Evolutionary conservation across 92 coral and sea anemone genomes (phyloP).

Genomic region (Isaurus tuberculatus): DNA sequence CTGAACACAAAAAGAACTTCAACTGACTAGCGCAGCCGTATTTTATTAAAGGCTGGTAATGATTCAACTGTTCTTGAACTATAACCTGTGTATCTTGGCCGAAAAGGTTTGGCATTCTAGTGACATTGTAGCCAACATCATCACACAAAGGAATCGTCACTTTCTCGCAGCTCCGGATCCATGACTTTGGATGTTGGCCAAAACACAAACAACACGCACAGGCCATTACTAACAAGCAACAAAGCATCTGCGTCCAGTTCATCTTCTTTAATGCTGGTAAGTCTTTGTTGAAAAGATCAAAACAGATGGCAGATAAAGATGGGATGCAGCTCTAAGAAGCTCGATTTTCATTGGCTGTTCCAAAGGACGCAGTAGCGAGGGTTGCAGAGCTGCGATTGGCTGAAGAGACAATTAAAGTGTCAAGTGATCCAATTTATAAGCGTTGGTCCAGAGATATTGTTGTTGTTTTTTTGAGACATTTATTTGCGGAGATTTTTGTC

Average conservation of each 20-base stretch:
- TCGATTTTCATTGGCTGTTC: too few relatives aligned
- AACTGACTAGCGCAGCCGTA: conserved; percentile 84
- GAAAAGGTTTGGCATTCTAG: conserved; percentile 90
- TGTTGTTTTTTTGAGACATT: too few relatives aligned
- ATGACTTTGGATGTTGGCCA: conserved; percentile 54
- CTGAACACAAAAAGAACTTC: conserved; percentile 91
- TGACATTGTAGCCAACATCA: conserved; percentile 80
- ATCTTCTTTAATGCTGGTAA: conserved; percentile 8
- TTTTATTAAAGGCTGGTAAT: conserved; percentile 71
- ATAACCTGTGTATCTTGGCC: conserved; percentile 83
- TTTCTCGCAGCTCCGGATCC: conserved; percentile 76
- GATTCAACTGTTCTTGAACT: conserved; percentile 70
- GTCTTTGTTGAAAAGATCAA: conserved; percentile 41
- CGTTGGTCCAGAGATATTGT: too few relatives aligned
- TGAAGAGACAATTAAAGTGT: too few relatives aligned
- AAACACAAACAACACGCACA: conserved; percentile 52
- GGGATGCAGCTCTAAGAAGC: not conserved
- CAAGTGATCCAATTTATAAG: too few relatives aligned
- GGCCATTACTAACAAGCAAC: conserved; percentile 32
- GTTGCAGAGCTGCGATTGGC: too few relatives aligned
- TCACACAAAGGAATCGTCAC: conserved; percentile 68
- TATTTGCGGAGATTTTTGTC: too few relatives aligned
- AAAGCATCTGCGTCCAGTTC: conserved; percentile 32
- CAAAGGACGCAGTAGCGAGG: too few relatives aligned
- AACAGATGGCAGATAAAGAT: conserved; percentile 41